phyloP scores from a whole-genome alignment of 1,140 invertebrate species.

The Euschistus heros region DNA sequence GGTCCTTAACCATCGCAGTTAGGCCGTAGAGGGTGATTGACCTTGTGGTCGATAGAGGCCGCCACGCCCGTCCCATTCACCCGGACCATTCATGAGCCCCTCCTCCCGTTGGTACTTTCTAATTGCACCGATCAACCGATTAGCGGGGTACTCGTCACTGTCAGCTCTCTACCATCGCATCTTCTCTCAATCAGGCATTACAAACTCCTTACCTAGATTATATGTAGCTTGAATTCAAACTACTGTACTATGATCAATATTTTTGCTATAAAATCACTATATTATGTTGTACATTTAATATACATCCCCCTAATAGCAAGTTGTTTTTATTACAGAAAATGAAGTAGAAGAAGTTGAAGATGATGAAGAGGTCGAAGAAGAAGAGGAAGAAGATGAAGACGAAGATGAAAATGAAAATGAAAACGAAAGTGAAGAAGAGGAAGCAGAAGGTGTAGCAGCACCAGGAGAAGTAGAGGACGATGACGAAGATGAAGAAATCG shows the following conservation, averaged over 20 bases:
- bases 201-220: no score
- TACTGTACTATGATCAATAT: no score
- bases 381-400: constrained; percentile 15
- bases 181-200: no score
- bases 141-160: no score
- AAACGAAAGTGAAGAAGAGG: constrained; percentile 54
- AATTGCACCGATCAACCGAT: no score
- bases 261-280: no score
- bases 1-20: no score
- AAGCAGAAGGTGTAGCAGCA: background rate
- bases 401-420: constrained; percentile 20
- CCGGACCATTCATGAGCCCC: constrained; percentile 12
- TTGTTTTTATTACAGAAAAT: no score
- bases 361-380: constrained; percentile 10
- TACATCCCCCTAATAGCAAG: no score
- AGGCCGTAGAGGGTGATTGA: background rate
- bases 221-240: no score
- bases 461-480: constrained; percentile 6
- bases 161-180: no score
- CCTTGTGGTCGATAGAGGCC: constrained; percentile 10
- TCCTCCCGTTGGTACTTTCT: background rate
- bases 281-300: no score
- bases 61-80: constrained; percentile 11
- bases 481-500: constrained; percentile 69
- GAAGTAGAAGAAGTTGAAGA: constrained; percentile 9